Base-by-base conservation (phyloP, 2,888 invertebrate species). In the Rhynchonema sp. region DNA sequence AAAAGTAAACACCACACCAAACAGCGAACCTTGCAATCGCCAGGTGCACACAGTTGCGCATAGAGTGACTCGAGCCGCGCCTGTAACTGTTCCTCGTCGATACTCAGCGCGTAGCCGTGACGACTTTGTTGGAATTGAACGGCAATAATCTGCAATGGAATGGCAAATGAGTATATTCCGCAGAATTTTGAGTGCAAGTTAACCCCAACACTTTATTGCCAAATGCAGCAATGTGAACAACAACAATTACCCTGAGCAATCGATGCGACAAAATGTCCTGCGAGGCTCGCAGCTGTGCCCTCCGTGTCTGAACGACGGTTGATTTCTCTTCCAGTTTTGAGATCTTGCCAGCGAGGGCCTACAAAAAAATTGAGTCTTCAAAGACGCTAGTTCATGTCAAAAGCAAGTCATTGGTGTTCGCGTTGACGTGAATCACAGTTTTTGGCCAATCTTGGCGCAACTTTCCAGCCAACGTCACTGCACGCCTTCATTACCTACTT, bases 1-100 rank as follows among this genome's bases (percentile, higher is more conserved):
- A n/a, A n/a, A n/a, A n/a, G n/a, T n/a, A n/a, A n/a, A n/a, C n/a
- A n/a, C n/a, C n/a, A n/a, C n/a, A n/a, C n/a, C n/a, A n/a, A n/a
- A n/a, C n/a, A n/a, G n/a, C n/a, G n/a, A 52, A 86, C 87, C 76
- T 89, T 90, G 71, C 87, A 88, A 66, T 92, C 86, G 52, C 89
- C 87, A 30, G 92, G 91, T 22, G 87, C 85, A 67, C 87, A 86
- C 25, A 94, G 81, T 69, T 90, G 85, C 0, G 85, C 82, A 62
- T 87, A 84, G 71, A 92, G 81, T 59, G 84, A 83, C 75, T 92
- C 89, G 56, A 92, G 78, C 65, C 86, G 84, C 58, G 86, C 86
- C 57, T 87, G 80, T n/a, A 89, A 52, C 9, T 23, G 9, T 17
- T n/a, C 27, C 22, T 25, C 27, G 17, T 56, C 26, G 61, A 38